Evolutionary conservation across 2,888 invertebrate species (phyloP), one percentile per base, ranked within the genome.

Genomic region (Sinelater perroti): DNA sequence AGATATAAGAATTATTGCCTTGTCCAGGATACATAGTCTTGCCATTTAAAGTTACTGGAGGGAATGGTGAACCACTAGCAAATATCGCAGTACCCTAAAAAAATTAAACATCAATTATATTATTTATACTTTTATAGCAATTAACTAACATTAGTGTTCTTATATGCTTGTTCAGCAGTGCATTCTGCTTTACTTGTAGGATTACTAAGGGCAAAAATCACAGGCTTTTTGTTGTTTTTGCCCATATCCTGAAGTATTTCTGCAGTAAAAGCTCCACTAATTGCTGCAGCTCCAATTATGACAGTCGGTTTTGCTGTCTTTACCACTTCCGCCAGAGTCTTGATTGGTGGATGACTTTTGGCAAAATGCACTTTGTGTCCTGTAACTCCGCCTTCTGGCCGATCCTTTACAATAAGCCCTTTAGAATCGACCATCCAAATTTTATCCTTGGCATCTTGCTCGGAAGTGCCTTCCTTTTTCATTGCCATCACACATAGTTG

Each of bases 171-270:
- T 77, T 96, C 94, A n/a, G 99, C 99, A n/a, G 99, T 98, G 76
- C 99, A 99, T 80, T 99, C 99, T 0, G 99, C 96, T 81, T 97
- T 97, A 78, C 88, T 87, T 50, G 99, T 99, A 50, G 99, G 99
- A 83, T 99, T 99, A 75, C 97, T 97, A 38, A 99, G 85, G 7
- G 99, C 98, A 79, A 99, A 99, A 69, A 99, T 93, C 61, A 99
- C 88, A 1, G 99, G 99, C 49, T 84, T 83, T 14, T 89, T 85
- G 79, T 95, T 95, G 74, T 87, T 83, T 46, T 82, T 81, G 8
- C 85, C 95, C 97, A 99, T 97, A 73, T 86, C 85, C 69, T 85
- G 82, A 51, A 99, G 82, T 70, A 99, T 92, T 66, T 89, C 88
- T 14, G 87, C 79, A 0, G 93, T 96, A 80, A 99, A 99, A n/a